Evolutionary conservation across 2,888 invertebrate species (phyloP).

Genomic region (Hirtodrosophila alboralis): DNA sequence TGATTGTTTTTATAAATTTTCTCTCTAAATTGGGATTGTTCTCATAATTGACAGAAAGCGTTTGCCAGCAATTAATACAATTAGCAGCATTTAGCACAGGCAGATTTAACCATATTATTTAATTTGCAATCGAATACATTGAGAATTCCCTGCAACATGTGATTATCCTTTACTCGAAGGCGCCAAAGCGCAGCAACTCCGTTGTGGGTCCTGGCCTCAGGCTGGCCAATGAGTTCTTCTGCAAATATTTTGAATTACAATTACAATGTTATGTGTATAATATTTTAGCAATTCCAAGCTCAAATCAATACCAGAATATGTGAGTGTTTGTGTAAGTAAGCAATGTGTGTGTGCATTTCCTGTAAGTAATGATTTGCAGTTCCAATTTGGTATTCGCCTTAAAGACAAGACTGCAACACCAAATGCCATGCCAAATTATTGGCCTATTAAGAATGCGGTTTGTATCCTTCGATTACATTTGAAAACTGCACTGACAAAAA

Average conservation of each 20-base stretch:
- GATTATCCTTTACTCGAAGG: slow-evolving; percentile 62
- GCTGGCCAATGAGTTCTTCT: slow-evolving; percentile 72
- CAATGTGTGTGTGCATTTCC: slow-evolving; percentile 3
- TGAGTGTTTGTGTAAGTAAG: slow-evolving; percentile 2
- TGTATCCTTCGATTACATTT: slow-evolving; percentile 7
- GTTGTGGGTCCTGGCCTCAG: slow-evolving; percentile 60
- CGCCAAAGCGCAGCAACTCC: slow-evolving; percentile 72
- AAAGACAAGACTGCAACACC: slow-evolving; percentile 8
- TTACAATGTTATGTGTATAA: slow-evolving; percentile 41
- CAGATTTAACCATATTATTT: neutral
- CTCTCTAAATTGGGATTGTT: too few species aligned
- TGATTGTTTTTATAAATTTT: slow-evolving; percentile 61
- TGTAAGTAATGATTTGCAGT: slow-evolving; percentile 15
- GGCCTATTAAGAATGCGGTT: slow-evolving; percentile 7
- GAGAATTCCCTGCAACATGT: slow-evolving; percentile 49
- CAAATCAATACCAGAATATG: slow-evolving; percentile 14
- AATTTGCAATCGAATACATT: slow-evolving; percentile 15
- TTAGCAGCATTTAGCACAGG: slow-evolving; percentile 56
- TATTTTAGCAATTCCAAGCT: slow-evolving; percentile 11
- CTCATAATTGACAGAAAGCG: slow-evolving; percentile 34
- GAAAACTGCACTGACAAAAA: slow-evolving; percentile 20
- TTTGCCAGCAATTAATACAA: slow-evolving; percentile 59
- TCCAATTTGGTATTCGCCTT: slow-evolving; percentile 6
- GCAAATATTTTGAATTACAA: slow-evolving; percentile 70
- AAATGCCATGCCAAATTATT: slow-evolving; percentile 28